Base-by-base conservation (phyloP, 2,888 invertebrate species). In the Drosophila recens region DNA sequence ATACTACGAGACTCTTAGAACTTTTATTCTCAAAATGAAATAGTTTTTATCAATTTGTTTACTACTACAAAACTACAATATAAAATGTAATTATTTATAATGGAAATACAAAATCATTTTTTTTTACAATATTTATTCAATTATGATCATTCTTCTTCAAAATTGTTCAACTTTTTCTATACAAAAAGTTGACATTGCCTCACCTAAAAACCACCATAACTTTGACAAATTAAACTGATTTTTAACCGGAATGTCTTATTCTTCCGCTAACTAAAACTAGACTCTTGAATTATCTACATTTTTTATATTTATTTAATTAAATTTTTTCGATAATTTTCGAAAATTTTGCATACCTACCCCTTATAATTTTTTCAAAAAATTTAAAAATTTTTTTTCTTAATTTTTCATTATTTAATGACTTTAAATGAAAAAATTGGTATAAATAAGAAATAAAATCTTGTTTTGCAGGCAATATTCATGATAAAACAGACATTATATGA, bases 241-340 rank as follows among this genome's bases (percentile, higher is more conserved):
- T 15, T 3, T 4, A 1, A 0, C 0, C 4, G 1, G 0, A 17
- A 15, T 8, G 8, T 15, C n/a, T 38, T 38, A 4, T 38, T n/a
- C 4, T n/a, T 38, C 4, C 8, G 1, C 40, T 40, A 15, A 40
- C 40, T 40, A 6, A 4, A 2, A 2, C 4, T 36, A 13, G 11
- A n/a, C 2, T 36, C 5, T 0, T 13, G 4, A 0, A 0, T 4
- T 13, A 36, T n/a, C 1, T n/a, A n/a, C n/a, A n/a, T n/a, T 38
- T 38, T n/a, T 38, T 2, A 13, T n/a, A 6, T 5, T n/a, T 2
- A 1, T 38, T n/a, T 1, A 36, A 36, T n/a, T 5, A 13, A 4
- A n/a, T 36, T n/a, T 36, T 34, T 34, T 34, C 34, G 34, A 34
- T 11, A 34, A 34, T 34, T 34, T 36, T 36, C 4, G 8, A n/a